phyloP scores from a whole-genome alignment of 2,113 vertebrate species.

The Hiodon alosoides region DNA sequence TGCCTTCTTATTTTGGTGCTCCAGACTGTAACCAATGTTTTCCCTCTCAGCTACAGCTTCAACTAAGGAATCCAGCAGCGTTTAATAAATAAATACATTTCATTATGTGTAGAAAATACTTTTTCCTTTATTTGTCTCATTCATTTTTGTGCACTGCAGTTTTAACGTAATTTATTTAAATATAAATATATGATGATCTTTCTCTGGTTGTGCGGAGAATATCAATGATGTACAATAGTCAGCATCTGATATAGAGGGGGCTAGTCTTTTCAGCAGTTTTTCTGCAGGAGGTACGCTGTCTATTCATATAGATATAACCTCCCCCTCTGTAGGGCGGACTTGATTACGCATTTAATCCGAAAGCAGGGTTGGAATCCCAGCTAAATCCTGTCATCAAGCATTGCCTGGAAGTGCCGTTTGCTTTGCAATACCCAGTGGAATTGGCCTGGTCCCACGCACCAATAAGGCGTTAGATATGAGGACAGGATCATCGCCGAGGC shows the following conservation, averaged over 20 bases:
- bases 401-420: constrained; percentile 33
- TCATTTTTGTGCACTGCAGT: no score
- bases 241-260: background rate
- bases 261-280: background rate
- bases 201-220: background rate
- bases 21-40: no score
- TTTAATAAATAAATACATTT: no score
- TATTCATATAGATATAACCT: constrained; percentile 17
- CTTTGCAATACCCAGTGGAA: constrained; percentile 7
- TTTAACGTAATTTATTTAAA: no score
- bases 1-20: no score
- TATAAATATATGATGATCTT: no score
- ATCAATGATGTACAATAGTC: background rate
- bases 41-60: no score
- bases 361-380: constrained; percentile 20
- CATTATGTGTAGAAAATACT: no score
- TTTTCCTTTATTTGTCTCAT: no score
- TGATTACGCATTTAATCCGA: constrained; percentile 26
- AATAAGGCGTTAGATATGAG: constrained; percentile 26
- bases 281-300: background rate
- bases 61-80: no score
- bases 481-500: constrained; percentile 12
- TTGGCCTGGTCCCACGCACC: background rate
- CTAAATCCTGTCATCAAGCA: constrained; percentile 38
- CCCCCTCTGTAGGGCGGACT: constrained; percentile 7